Evolutionary conservation across 2,888 invertebrate genomes (phyloP).

Genomic region (Aphidoletes aphidimyza): DNA sequence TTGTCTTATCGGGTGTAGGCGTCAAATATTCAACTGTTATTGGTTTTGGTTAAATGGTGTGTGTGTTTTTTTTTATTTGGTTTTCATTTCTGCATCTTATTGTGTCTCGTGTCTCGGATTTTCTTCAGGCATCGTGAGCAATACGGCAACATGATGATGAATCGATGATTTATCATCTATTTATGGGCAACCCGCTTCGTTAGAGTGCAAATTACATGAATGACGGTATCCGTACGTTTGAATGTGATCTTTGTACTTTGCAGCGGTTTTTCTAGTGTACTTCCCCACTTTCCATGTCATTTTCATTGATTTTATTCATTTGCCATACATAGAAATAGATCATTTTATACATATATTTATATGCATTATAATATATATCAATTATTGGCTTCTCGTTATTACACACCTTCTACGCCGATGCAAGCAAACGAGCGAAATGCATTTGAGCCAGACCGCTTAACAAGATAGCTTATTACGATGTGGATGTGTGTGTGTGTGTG

Average conservation of each 20-base stretch:
- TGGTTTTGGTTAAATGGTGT: not conserved
- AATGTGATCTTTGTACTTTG: conserved; percentile 27
- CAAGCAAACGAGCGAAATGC: too few species aligned
- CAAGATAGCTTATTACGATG: not conserved
- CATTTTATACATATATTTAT: conserved; percentile 27
- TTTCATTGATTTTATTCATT: conserved; percentile 8
- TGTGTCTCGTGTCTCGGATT: too few species aligned
- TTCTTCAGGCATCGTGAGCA: not conserved
- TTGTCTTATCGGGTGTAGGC: conserved; percentile 40
- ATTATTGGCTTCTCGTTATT: conserved; percentile 46
- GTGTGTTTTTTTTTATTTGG: not conserved
- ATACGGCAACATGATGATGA: conserved; percentile 11
- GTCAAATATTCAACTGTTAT: not conserved
- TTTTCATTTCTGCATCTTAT: not conserved
- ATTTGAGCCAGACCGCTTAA: not conserved
- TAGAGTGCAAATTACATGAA: not conserved
- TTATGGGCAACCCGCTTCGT: conserved; percentile 10
- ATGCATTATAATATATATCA: conserved; percentile 26
- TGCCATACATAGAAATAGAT: conserved; percentile 35
- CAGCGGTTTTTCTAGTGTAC: not conserved
- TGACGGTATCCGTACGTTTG: not conserved
- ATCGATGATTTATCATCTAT: conserved; percentile 15
- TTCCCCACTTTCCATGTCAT: conserved; percentile 38
- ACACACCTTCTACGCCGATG: too few species aligned
- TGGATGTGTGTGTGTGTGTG: not conserved